Conservation (phyloP, 2,113 vertebrate genomes). For the Ranitomeya variabilis region DNA sequence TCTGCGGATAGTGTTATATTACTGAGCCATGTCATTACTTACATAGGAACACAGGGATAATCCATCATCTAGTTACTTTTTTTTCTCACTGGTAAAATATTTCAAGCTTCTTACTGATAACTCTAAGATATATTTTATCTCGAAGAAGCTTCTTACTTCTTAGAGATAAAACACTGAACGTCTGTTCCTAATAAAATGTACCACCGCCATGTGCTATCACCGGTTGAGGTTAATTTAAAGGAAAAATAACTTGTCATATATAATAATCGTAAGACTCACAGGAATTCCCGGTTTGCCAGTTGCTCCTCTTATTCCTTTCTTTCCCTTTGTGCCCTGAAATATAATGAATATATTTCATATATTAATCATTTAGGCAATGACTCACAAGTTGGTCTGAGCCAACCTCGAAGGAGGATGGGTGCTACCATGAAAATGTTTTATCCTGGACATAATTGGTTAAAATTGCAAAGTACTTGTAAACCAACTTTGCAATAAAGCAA, state of each 20-base stretch:
- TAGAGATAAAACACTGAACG: conserved; percentile 15
- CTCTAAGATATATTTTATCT: no score
- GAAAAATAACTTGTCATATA: background rate
- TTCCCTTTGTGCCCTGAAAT: conserved; percentile 82
- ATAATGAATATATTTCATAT: background rate
- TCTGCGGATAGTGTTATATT: background rate
- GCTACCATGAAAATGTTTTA: no score
- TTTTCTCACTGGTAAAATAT: background rate
- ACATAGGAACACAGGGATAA: background rate
- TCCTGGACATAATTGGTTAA: no score
- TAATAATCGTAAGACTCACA: conserved; percentile 75
- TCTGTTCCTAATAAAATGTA: background rate
- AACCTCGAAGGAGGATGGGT: no score
- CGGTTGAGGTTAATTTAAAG: background rate
- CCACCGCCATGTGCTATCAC: background rate
- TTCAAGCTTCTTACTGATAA: background rate
- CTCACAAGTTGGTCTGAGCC: background rate
- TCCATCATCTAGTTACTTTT: background rate
- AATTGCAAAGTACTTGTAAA: no score
- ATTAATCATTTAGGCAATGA: background rate
- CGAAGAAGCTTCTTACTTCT: no score
- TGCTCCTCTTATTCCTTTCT: conserved; percentile 83
- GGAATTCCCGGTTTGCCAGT: conserved; percentile 79
- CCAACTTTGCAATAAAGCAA: no score
- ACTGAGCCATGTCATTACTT: background rate